Base-by-base conservation (phyloP, 1,140 invertebrate genomes). In the Cephus cinctus region DNA sequence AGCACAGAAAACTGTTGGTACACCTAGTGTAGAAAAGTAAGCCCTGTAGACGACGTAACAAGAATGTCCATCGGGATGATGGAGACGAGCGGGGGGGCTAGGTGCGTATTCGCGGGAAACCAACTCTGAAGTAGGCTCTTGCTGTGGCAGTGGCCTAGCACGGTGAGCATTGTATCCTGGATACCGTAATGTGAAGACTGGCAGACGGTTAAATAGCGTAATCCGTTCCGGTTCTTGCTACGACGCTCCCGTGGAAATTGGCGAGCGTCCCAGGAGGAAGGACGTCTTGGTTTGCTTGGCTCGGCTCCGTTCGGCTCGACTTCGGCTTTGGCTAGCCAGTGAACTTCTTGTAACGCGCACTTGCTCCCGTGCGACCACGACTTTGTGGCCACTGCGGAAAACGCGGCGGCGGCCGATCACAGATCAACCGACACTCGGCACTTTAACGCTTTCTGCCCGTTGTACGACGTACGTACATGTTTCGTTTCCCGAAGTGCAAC, bases 401-500 rank as follows among this genome's bases (percentile, higher is more conserved):
- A 54, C 27, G 36, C 50, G 45, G 51, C 50, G 52, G 49, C 51
- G 39, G 34, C 25, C 30, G 45, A 47, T 43, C 42, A 43, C 23
- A 44, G 15, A 18, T 18, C 20, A 34, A 18, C 11, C 8, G 18
- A 16, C 11, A 30, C 43, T 18, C 30, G 14, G 5, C 12, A 8
- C 27, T 20, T 55, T 35, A 56, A 57, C 40, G 19, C 52, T 43
- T 44, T 61, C 53, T 57, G 50, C 52, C 44, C 50, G 44, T 62
- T 43, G 36, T 50, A 61, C 38, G 48, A 57, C 56, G 48, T 61
- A 68, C 62, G 59, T 67, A 66, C 62, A 69, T 69, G 43, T 64
- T 68, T 54, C 44, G 16, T 64, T 52, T 63, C 59, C 66, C 66
- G 65, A 68, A 63, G 54, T 68, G 63, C 65, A 69, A 67, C 61